phyloP scores from a whole-genome alignment of 1,140 invertebrate species.

The Drosophila athabasca region DNA sequence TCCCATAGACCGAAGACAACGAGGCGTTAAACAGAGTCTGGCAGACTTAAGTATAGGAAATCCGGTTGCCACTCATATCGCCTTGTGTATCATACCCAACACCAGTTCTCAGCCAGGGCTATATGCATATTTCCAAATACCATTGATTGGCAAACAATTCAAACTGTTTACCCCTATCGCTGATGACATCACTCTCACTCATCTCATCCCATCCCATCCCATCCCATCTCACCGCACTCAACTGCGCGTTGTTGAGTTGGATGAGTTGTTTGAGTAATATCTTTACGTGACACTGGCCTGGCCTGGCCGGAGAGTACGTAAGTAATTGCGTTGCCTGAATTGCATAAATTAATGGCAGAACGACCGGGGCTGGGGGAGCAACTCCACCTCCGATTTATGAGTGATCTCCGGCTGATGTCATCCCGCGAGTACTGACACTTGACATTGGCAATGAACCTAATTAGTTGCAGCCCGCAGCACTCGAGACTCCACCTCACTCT shows the following conservation, averaged over 20 bases:
- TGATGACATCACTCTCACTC: slow-evolving; percentile 66
- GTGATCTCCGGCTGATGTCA: slow-evolving; percentile 63
- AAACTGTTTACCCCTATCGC: slow-evolving; percentile 50
- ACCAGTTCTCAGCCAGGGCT: slow-evolving; percentile 43
- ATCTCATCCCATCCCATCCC: not conserved
- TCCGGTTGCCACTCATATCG: slow-evolving; percentile 52
- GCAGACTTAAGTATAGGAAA: slow-evolving; percentile 69
- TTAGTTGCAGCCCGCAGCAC: slow-evolving; percentile 58
- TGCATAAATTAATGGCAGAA: slow-evolving; percentile 60
- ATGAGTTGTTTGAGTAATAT: slow-evolving; percentile 38
- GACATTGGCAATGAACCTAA: slow-evolving; percentile 79
- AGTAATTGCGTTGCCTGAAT: slow-evolving; percentile 55
- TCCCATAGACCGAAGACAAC: slow-evolving; percentile 28
- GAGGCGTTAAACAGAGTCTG: slow-evolving; percentile 57
- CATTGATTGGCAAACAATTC: slow-evolving; percentile 66
- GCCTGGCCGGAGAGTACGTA: slow-evolving; percentile 24
- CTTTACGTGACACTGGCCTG: slow-evolving; percentile 11
- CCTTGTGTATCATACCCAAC: slow-evolving; percentile 36
- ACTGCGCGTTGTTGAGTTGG: not conserved
- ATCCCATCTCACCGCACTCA: no score
- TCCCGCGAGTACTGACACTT: slow-evolving; percentile 58
- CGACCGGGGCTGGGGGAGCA: slow-evolving; percentile 40
- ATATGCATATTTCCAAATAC: slow-evolving; percentile 53
- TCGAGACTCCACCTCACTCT: slow-evolving; percentile 3
- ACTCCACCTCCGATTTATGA: slow-evolving; percentile 45